Base-by-base conservation (phyloP, 2,888 invertebrate species). In the Chrysolina americana region DNA sequence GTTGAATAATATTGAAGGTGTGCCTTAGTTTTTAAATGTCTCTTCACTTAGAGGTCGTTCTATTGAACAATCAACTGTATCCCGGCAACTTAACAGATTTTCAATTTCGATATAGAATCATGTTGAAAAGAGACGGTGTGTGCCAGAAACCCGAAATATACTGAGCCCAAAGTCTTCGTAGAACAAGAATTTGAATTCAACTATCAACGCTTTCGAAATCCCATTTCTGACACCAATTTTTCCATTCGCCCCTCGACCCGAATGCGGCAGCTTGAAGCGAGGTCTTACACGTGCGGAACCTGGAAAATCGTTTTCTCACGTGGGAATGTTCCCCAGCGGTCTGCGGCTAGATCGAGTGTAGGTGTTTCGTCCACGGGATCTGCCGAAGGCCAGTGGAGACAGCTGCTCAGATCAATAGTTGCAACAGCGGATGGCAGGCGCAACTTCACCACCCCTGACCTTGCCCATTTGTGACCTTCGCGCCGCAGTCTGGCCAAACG, bases 381-480 rank as follows among this genome's bases (percentile, higher is more conserved):
- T 36, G 36, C 36, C 36, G 36, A 36, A 36, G 36, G 36, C 36
- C 36, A 36, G 36, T 8, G 36, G 36, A 13, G 19, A 53, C 53
- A 53, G 53, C 53, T 53, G 53, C 53, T 53, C 21, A 11, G 53
- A 53, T 53, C 53, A 53, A 53, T 53, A 53, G 53, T 53, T 53
- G 53, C 53, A 53, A 21, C 53, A 13, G 53, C 53, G 53, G 53
- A 10, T 11, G 19, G 53, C 21, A 9, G 19, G 48, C 21, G 53
- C 36, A 36, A 36, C 36, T 36, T 36, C 36, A 5, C 13, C 21
- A 53, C 53, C 53, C 53, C 53, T 53, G 53, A 53, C 53, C 53
- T 53, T 19, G 53, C 53, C 21, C 53, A 53, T 53, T 19, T 10
- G 11, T 53, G 53, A 53, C 53, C 53, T 53, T 53, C 53, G 17